Base-by-base conservation (phyloP, 2,797 vertebrate genomes). In the Anabas testudineus region DNA sequence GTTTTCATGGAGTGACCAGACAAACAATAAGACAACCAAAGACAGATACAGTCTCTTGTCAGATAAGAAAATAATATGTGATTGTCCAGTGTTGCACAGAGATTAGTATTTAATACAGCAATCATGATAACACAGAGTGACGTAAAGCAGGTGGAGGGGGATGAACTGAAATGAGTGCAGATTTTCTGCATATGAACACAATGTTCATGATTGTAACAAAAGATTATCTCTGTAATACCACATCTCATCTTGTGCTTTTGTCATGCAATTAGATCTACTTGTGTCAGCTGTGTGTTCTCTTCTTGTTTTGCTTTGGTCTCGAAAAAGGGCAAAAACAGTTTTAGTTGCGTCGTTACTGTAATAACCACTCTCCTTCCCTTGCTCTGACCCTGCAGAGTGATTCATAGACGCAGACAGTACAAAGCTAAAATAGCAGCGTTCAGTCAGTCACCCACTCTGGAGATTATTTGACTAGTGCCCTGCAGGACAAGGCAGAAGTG, bases 361-460 rank as follows among this genome's bases (percentile, higher is more conserved):
- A 76, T 67, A 76, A 78, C 66, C 59, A 30, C 10, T 78, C 24
- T 76, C n/a, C 59, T 21, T 57, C 49, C 61, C 76, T 57, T 67
- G 30, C 62, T 69, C 52, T 78, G 70, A 76, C 58, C 69, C 67
- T 55, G 67, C 48, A 36, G 67, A 71, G 71, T 71, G 67, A 84
- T 76, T 81, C 69, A 77, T 51, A 42, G 43, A 61, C 18, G 10
- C 75, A 76, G 63, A 72, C 59, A 55, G 53, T n/a, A 60, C 64
- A 62, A 74, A 74, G 67, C 82, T 69, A 62, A 80, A 86, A 82
- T 83, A 84, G 78, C 72, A 78, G 52, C 66, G 56, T 71, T 71
- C 61, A 79, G 56, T 80, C 55, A 58, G 37, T 81, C 76, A 41
- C 63, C 71, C 78, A 76, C 83, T 82, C 69, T 63, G 42, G 63